Conservation (phyloP, 64 coral and sea anemone genomes). For the Actinia equina region DNA sequence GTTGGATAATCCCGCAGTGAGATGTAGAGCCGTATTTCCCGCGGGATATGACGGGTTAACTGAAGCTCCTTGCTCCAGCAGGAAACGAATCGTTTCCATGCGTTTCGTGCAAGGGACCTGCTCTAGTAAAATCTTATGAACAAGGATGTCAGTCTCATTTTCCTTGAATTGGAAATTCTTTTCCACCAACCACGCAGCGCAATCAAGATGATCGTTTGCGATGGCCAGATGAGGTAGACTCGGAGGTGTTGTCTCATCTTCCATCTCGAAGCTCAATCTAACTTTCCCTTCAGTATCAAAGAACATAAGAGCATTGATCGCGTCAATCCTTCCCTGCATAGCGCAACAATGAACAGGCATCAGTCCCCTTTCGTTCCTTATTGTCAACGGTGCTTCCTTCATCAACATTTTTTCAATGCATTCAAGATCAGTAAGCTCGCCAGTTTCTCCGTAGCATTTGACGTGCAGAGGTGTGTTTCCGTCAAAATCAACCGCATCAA, state of each 20-base stretch:
- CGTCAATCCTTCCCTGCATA: conserved; percentile 88
- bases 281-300: conserved; percentile 74
- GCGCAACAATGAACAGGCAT: conserved; percentile 95
- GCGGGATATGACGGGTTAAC: conserved; percentile 71
- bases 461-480: conserved; percentile 85
- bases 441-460: conserved; percentile 88
- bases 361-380: conserved; percentile 55
- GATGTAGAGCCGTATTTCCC: conserved; percentile 78
- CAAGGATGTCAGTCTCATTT: conserved; percentile 72
- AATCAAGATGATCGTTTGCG: conserved; percentile 85
- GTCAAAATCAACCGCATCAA: conserved; percentile 77
- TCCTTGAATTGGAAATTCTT: conserved; percentile 86
- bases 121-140: conserved; percentile 83
- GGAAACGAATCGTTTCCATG: conserved; percentile 70
- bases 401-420: conserved; percentile 90
- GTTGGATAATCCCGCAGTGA: conserved; percentile 74
- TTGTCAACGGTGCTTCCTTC: conserved; percentile 48
- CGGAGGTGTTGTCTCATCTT: conserved; percentile 56
- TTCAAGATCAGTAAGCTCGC: conserved; percentile 72
- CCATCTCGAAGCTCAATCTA: conserved; percentile 66
- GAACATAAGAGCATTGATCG: conserved; percentile 77
- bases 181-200: conserved; percentile 65
- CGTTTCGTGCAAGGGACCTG: conserved; percentile 77
- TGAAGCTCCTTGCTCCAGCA: conserved; percentile 66
- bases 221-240: conserved; percentile 75